Evolutionary conservation across 2,797 vertebrate species (phyloP).

Genomic region (Mus spretus): DNA sequence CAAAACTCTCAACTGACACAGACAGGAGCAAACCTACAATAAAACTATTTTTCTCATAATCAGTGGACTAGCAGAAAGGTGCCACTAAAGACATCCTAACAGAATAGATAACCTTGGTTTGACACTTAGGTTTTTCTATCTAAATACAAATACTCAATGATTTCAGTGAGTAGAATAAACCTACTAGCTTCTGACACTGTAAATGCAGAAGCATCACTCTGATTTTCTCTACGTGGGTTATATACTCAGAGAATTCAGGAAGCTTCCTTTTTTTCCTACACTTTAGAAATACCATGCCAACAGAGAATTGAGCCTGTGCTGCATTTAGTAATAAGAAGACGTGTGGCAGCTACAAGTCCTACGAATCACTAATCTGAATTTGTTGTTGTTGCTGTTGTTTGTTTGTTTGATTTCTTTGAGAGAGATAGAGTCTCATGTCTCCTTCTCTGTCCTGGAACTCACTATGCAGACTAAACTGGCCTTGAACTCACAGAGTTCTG

Average conservation of each 20-base stretch:
- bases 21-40: background rate
- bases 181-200: background rate
- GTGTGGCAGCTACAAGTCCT: too few species aligned
- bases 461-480: background rate
- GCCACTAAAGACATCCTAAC: background rate
- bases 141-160: background rate
- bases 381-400: too few species aligned
- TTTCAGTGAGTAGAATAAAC: background rate
- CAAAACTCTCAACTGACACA: background rate
- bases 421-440: too few species aligned
- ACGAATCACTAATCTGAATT: too few species aligned
- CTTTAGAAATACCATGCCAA: background rate
- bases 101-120: background rate
- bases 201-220: background rate
- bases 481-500: background rate
- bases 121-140: background rate
- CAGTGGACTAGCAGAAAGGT: background rate
- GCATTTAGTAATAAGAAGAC: background rate
- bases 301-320: background rate
- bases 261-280: background rate
- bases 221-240: background rate
- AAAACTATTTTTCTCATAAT: background rate
- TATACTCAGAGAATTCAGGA: background rate
- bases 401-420: too few species aligned
- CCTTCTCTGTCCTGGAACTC: background rate